phyloP scores from a whole-genome alignment of 2,113 vertebrate genomes.

The Laterallus jamaicensis region DNA sequence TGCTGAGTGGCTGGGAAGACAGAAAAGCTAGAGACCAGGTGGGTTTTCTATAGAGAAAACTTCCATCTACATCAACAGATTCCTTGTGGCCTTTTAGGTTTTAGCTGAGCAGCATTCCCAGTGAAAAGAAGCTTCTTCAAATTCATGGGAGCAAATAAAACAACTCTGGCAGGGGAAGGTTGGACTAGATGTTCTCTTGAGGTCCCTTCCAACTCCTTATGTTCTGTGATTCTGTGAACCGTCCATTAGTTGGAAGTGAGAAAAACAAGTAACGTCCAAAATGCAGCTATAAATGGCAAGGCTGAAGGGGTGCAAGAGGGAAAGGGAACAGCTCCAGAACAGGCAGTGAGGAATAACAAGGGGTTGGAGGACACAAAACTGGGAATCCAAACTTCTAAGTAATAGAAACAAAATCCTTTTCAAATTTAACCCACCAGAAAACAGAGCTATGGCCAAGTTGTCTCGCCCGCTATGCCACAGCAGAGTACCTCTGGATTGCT shows the following conservation, averaged over 20 bases:
- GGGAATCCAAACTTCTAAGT: not conserved
- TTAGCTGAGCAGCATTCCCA: not conserved
- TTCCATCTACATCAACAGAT: not conserved
- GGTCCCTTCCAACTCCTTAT: too few relatives aligned
- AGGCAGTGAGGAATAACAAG: not conserved
- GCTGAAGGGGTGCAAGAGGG: not conserved
- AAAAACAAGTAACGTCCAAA: not conserved
- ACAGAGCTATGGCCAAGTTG: not conserved
- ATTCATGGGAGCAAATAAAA: not conserved
- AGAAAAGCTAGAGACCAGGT: not conserved
- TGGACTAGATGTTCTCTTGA: too few relatives aligned
- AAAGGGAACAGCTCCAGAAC: not conserved
- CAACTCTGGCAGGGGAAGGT: too few relatives aligned
- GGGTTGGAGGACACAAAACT: not conserved
- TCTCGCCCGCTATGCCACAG: not conserved
- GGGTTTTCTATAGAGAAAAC: not conserved
- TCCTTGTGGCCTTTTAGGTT: not conserved
- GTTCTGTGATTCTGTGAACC: too few relatives aligned
- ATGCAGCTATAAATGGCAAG: not conserved
- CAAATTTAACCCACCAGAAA: not conserved
- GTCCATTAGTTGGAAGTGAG: fast-evolving
- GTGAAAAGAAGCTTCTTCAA: not conserved
- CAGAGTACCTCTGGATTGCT: not conserved
- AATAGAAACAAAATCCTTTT: not conserved
- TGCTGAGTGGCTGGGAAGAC: not conserved